Evolutionary conservation across 2,888 invertebrate genomes (phyloP), one percentile per base, ranked within the genome.

Genomic region (Xylota segnis): DNA sequence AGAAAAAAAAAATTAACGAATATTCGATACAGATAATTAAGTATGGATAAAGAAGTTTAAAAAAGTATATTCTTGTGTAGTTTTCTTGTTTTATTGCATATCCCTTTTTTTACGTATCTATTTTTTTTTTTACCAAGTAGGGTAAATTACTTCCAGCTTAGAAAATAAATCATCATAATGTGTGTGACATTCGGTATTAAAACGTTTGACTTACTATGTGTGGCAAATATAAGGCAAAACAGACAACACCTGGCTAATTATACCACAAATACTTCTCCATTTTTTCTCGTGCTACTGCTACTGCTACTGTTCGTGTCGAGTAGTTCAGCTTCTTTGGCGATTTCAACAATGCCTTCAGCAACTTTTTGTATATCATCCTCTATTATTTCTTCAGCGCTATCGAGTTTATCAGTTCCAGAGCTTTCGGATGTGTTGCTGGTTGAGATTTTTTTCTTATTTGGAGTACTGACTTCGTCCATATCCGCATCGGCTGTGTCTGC

Each of bases 261-360:
- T 79, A 90, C 89, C 76, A 89, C 90, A 86, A 89, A 90, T 65
- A 89, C 83, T 43, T 88, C 87, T 45, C 89, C 89, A 72, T 83
- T 88, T 56, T 86, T 74, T 27, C 77, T 83, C 50, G 27, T 65
- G 45, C 37, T 84, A 45, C 27, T 63, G 45, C 37, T 84, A 45
- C 27, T 63, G 18, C 43, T 68, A 40, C 9, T 58, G 10, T 87
- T 86, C 61, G 88, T 90, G 86, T 92, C 89, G 7, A 92, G 87
- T 12, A 91, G 58, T 87, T 91, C 92, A 34, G 92, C 92, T 81
- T 92, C 92, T 70, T 90, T 89, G 12, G 90, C 92, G 40, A 92
- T 92, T 79, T 92, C 92, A 10, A 92, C 90, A 77, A 92, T 92
- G 50, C 91, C 92, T 40, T 90, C 88, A 87, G 34, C 88, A 87